These are phyloP conservation scores for Argyresthia albistria DNA, from an alignment of 2,888 invertebrate species.

Conservation along the genomic window DNA sequence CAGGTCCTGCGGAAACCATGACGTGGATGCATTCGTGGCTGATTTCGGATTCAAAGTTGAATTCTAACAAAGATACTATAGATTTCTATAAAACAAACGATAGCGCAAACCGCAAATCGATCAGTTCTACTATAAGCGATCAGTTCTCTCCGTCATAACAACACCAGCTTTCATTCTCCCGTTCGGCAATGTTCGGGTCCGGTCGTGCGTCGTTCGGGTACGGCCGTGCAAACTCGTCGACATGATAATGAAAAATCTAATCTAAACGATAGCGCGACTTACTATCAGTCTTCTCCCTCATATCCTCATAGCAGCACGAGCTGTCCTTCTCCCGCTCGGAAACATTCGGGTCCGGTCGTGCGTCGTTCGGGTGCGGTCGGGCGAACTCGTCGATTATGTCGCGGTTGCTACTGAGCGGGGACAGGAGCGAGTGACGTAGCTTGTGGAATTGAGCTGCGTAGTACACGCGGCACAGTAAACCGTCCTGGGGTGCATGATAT, in stretches of 20 bases:
- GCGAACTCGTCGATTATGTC: slow-evolving; percentile 17
- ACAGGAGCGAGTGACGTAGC: slow-evolving; percentile 73
- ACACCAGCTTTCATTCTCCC: background rate
- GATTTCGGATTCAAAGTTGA: too few relatives aligned
- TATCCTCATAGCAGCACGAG: background rate
- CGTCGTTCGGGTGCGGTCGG: slow-evolving; percentile 8
- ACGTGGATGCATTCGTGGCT: too few relatives aligned
- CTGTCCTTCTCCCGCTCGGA: background rate
- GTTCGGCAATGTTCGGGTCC: background rate
- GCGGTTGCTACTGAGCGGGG: slow-evolving; percentile 25
- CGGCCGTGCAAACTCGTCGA: slow-evolving; percentile 13
- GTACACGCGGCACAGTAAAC: slow-evolving; percentile 91
- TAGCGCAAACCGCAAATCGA: slow-evolving; percentile 15
- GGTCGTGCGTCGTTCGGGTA: slow-evolving; percentile 8
- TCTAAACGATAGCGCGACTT: slow-evolving; percentile 9
- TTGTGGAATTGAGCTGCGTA: slow-evolving; percentile 93
- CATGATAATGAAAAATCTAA: too few relatives aligned
- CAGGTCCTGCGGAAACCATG: too few relatives aligned
- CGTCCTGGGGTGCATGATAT: slow-evolving; percentile 53
- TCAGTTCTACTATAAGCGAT: too few relatives aligned
- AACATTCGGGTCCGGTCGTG: background rate
- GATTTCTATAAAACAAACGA: too few relatives aligned
- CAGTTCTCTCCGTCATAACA: slow-evolving; percentile 16
- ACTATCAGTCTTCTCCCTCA: slow-evolving; percentile 22
- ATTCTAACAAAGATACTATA: too few relatives aligned